These are phyloP conservation scores for Pyrrhosoma nymphula DNA, from an alignment of 2,888 invertebrate species.

Conservation along the genomic window DNA sequence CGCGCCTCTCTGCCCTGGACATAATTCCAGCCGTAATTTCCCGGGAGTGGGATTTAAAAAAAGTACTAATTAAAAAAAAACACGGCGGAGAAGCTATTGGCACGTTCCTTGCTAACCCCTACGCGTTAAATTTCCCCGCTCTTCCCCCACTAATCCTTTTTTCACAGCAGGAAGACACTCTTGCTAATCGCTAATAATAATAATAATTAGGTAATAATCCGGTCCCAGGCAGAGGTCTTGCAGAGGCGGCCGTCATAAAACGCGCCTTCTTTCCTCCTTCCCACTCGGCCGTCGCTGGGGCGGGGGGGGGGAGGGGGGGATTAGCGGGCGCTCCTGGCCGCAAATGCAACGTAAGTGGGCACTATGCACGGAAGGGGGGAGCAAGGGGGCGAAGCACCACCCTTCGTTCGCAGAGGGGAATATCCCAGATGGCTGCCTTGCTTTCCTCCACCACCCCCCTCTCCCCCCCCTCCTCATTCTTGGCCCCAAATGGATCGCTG, in stretches of 20 bases:
- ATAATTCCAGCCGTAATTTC: not conserved
- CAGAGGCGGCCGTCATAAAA: not conserved
- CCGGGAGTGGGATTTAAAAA: not conserved
- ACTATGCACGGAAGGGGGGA: not conserved
- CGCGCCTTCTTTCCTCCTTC: not conserved
- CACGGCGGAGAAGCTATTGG: not conserved
- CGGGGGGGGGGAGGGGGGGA: not conserved
- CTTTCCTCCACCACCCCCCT: not conserved
- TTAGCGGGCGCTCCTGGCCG: not conserved
- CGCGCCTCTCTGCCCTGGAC: not conserved
- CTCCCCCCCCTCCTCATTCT: not conserved
- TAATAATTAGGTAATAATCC: constrained; percentile 4
- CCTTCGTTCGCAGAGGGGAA: no score
- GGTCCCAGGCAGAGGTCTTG: not conserved
- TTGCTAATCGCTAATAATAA: constrained; percentile 1
- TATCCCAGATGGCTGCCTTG: not conserved
- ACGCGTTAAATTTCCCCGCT: not conserved
- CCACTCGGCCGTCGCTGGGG: no score
- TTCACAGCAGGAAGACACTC: not conserved
- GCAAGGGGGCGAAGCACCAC: not conserved
- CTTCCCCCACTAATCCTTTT: not conserved
- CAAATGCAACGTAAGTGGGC: not conserved
- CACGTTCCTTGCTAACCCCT: not conserved
- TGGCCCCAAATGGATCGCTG: not conserved
- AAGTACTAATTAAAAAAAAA: not conserved